These are phyloP conservation scores for Drosophila parabipectinata DNA, from an alignment of 1,140 invertebrate genomes.

Conservation along the genomic window DNA sequence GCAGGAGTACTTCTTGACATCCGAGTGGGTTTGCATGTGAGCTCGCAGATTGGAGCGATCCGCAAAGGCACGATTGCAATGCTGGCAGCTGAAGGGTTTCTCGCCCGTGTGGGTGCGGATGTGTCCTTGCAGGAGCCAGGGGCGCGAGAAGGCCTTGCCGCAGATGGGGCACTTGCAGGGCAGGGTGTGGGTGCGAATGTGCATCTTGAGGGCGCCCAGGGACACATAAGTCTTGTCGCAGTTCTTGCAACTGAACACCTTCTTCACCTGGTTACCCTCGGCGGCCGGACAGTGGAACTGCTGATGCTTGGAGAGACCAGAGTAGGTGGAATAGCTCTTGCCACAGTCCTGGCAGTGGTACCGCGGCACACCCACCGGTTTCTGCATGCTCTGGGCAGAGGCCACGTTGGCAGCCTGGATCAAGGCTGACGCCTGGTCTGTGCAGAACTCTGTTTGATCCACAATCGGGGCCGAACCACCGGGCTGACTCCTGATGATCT, in stretches of 20 bases:
- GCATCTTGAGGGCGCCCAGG: constrained; percentile 98
- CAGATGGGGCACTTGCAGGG: constrained; percentile 98
- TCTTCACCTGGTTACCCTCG: constrained; percentile 92
- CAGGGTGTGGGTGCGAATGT: constrained; percentile 98
- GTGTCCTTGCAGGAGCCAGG: constrained; percentile 98
- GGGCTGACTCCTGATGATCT: constrained; percentile 77
- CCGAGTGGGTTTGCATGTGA: constrained; percentile 98
- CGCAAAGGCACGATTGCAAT: constrained; percentile 97
- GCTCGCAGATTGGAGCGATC: constrained; percentile 98
- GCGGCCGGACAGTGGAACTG: constrained; percentile 97
- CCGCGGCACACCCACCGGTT: constrained; percentile 85
- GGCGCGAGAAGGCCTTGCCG: constrained; percentile 98
- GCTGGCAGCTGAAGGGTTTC: constrained; percentile 97
- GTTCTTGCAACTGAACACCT: constrained; percentile 97
- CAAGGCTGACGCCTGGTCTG: constrained; percentile 72
- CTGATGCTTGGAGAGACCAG: constrained; percentile 97
- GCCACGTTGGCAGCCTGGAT: constrained; percentile 76
- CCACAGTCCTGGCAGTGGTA: constrained; percentile 96
- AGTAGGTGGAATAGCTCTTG: constrained; percentile 98
- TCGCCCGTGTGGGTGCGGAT: constrained; percentile 97
- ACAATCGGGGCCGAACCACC: constrained; percentile 55
- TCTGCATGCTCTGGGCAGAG: constrained; percentile 77
- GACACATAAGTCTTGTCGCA: constrained; percentile 98
- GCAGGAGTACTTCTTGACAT: constrained; percentile 99
- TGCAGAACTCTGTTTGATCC: constrained; percentile 77